Percentiles rank a stretch among this genome's conserved stretches.
Conservation (phyloP, 2,797 vertebrate species). For the Gymnothorax javanicus region DNA sequence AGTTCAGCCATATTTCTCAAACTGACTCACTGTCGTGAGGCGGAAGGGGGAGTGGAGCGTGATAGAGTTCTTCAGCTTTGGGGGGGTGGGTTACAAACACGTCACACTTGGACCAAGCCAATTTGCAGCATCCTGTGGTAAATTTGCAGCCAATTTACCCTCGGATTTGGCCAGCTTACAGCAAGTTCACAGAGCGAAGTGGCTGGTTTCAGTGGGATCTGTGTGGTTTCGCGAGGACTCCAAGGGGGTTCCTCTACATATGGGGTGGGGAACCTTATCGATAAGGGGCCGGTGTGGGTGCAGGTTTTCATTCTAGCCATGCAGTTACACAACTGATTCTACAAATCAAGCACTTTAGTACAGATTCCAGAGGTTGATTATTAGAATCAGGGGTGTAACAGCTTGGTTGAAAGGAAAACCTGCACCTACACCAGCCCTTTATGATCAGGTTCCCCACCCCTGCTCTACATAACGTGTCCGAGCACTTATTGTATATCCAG, state of each 20-base stretch:
- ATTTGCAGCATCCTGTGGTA: background rate
- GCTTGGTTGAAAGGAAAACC: too few relatives aligned
- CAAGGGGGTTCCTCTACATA: slow-evolving; percentile 1
- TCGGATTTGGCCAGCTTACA: slow-evolving; percentile 6
- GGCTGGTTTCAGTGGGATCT: background rate
- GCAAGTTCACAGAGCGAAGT: background rate
- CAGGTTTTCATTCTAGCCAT: too few relatives aligned
- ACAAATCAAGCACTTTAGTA: too few relatives aligned
- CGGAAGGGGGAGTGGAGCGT: background rate
- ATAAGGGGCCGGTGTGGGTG: too few relatives aligned
- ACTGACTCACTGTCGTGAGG: background rate
- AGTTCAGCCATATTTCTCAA: slow-evolving; percentile 30
- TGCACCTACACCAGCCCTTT: too few relatives aligned
- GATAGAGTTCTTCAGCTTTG: background rate
- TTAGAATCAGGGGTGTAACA: too few relatives aligned
- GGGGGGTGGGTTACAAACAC: background rate
- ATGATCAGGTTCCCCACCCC: too few relatives aligned
- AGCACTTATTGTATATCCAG: slow-evolving; percentile 75
- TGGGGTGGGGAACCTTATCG: too few relatives aligned
- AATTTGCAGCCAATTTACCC: background rate
- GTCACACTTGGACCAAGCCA: slow-evolving; percentile 13
- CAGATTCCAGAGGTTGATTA: too few relatives aligned
- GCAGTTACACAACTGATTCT: too few relatives aligned
- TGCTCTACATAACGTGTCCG: slow-evolving; percentile 46
- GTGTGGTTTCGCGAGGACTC: background rate